phyloP scores from a whole-genome alignment of 2,113 vertebrate species.

The Atlantisia rogersi region DNA sequence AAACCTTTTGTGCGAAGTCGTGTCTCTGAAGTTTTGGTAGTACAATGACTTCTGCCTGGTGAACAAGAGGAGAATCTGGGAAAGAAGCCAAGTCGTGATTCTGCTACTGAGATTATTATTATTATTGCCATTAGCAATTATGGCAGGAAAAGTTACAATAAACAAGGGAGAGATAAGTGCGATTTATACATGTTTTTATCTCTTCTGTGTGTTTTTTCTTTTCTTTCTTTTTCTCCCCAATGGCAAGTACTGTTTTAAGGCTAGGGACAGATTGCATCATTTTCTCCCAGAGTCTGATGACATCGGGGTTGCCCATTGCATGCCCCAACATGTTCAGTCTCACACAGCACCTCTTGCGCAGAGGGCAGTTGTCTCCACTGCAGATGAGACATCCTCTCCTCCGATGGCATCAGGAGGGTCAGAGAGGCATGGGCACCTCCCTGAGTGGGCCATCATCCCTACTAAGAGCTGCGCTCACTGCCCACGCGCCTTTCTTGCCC shows the following conservation, averaged over 20 bases:
- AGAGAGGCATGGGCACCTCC: not conserved
- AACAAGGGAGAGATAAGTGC: not conserved
- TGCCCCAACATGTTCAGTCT: accelerated
- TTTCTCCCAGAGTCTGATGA: not conserved
- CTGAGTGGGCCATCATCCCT: not conserved
- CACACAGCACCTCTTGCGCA: not conserved
- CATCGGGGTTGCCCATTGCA: accelerated
- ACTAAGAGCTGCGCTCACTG: not conserved
- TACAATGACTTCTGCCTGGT: not conserved
- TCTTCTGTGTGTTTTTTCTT: not conserved
- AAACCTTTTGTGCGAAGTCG: not conserved
- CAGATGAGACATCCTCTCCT: not conserved
- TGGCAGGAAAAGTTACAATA: not conserved
- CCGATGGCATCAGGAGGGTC: not conserved
- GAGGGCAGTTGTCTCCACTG: not conserved
- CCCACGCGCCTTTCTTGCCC: accelerated
- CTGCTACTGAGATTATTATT: not conserved
- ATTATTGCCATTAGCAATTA: slow-evolving; percentile 20
- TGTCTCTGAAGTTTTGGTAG: not conserved
- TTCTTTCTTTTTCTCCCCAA: not conserved
- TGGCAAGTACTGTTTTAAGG: not conserved
- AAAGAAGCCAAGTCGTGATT: not conserved
- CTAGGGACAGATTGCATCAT: not conserved
- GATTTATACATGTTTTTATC: not conserved
- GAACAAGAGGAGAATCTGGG: slow-evolving; percentile 6